Evolutionary conservation across 2,113 vertebrate species (phyloP), one percentile per base, ranked within the genome.

Genomic region (Chlorodrepanis virens): DNA sequence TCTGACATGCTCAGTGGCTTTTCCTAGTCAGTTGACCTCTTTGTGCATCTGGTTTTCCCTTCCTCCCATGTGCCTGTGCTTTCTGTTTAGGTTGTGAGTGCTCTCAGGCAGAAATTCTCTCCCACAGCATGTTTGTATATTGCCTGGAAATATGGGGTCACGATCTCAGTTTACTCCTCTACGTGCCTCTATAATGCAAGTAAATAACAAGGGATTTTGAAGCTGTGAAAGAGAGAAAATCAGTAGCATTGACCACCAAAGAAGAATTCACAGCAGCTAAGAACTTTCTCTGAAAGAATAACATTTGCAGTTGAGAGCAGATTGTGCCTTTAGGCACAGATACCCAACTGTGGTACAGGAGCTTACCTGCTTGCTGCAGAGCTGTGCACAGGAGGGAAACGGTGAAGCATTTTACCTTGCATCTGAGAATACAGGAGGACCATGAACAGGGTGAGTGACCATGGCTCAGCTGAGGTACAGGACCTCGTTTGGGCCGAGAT

Each of bases 121-220:
- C 45, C 90, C 39, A 49, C 59, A 50, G 23, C n/a, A 63, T 72
- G 83, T 93, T 91, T 94, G 33, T 86, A 12, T 88, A 83, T 90
- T 90, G 79, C 92, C 79, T 81, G 67, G 92, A 95, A 90, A 90
- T 90, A 88, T 2, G 35, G 60, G 88, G 85, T 94, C 92, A 77
- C 68, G 44, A 17, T 93, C 83, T 74, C 59, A 50, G 85, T 70
- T 90, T 59, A 35, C 37, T 65, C 31, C 22, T 81, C 56, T 93
- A 37, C 0, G 31, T 95, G 74, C 44, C 96, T 42, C 49, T 83
- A 12, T 60, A 82, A 75, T 78, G 78, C 56, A 84, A 95, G 47
- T 94, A 87, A 77, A 84, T 67, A 91, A 63, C 47, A 82, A 75
- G 40, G 40, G 52, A 71, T 71, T 91, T 81, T 68, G 90, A 87